Evolutionary conservation across 2,113 vertebrate genomes (phyloP), one percentile per base, ranked within the genome.

Genomic region (Macaca nemestrina): DNA sequence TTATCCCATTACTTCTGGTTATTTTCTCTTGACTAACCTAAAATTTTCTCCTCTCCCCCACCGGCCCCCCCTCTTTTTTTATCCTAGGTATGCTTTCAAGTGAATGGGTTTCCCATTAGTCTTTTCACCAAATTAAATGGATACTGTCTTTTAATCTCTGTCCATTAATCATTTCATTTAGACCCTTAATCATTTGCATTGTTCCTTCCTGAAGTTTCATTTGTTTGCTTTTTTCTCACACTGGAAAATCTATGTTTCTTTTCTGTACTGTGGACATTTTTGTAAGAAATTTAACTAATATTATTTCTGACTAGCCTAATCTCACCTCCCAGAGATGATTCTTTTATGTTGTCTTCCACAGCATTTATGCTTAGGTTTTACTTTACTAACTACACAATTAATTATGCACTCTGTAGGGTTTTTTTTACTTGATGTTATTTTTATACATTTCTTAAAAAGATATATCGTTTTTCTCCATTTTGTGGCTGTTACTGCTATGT

Each of bases 121-220:
- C 88, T 97, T 98, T 96, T 97, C 90, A 97, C 18, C 67, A 97
- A 94, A 93, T 97, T 97, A 96, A 98, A 93, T 95, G 88, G 78
- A 89, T 75, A 59, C 67, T 88, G 67, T 95, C 87, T 97, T 93
- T 97, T 96, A 95, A 96, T 97, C 96, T 96, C 84, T 94, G 78
- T 68, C 76, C 94, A 98, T 96, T 96, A 95, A 97, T 97, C 94
- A 97, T 97, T 96, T 96, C 95, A 93, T 96, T 93, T 94, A 90
- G 72, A 92, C 59, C 35, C 45, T 96, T 97, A 95, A 97, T 96
- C 92, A 97, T 97, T 97, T 98, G 94, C 94, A 95, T 97, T 97
- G 90, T 97, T 94, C 92, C 79, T 81, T 96, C 82, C 76, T 97
- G 90, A 97, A 97, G 70, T 97, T 97, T 94, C 90, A 97, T 97